These are phyloP conservation scores for Scalopus aquaticus DNA, from an alignment of 2,113 vertebrate species.

Conservation along the genomic window DNA sequence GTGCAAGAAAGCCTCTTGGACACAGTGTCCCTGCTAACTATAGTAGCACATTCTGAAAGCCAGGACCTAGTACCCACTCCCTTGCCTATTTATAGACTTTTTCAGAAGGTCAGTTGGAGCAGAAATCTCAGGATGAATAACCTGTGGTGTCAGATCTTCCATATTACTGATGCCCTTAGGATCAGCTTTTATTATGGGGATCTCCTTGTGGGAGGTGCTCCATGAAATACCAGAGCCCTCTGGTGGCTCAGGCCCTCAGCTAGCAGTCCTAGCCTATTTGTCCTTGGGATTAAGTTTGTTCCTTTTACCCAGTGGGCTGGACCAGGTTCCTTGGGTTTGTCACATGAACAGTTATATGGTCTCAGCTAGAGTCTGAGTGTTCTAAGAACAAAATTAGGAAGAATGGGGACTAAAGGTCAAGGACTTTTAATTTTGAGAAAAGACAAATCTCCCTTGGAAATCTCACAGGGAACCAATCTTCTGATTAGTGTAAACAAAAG, in stretches of 20 bases:
- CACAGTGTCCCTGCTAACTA: constrained; percentile 76
- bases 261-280: not conserved
- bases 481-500: not conserved
- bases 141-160: not conserved
- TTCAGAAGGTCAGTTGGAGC: constrained; percentile 66
- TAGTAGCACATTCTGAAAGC: constrained; percentile 67
- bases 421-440: not conserved
- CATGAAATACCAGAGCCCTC: not conserved
- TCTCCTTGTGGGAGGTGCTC: not conserved
- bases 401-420: constrained; percentile 20
- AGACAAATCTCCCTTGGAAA: constrained; percentile 21
- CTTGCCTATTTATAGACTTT: constrained; percentile 76
- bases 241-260: not conserved
- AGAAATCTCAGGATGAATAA: constrained; percentile 37
- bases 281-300: not conserved
- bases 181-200: not conserved
- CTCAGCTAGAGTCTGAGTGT: not conserved
- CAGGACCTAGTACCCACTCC: constrained; percentile 54
- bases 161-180: not conserved
- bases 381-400: constrained; percentile 23
- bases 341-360: constrained; percentile 8
- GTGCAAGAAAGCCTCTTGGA: constrained; percentile 60
- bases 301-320: constrained; percentile 37
- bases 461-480: not conserved
- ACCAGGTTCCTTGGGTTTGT: constrained; percentile 34